A percentile compares a stretch with the other conserved stretches of the same genome.
Conservation (phyloP, 2,888 invertebrate genomes). For the Tuta absoluta region DNA sequence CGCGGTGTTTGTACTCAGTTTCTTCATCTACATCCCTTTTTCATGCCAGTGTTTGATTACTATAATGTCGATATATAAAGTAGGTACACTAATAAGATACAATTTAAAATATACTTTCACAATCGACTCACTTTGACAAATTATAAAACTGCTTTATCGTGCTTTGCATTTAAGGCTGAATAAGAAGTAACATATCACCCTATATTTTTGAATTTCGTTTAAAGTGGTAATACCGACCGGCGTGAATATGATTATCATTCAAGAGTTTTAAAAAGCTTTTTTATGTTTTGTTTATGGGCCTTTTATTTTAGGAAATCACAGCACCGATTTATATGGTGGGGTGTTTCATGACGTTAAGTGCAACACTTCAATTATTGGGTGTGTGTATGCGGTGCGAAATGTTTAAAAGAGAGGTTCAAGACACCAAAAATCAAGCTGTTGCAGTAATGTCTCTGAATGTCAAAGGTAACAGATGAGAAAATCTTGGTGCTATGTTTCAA, state of each 20-base stretch:
- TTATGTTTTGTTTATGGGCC: too few species aligned
- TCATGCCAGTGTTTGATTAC: neutral
- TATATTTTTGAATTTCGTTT: too few species aligned
- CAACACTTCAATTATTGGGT: neutral
- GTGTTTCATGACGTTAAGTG: neutral
- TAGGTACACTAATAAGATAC: neutral
- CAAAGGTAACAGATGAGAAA: neutral
- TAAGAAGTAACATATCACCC: too few species aligned
- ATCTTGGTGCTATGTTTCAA: neutral
- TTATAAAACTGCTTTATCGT: too few species aligned
- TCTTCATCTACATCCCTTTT: neutral
- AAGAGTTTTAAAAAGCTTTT: too few species aligned
- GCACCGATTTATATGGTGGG: neutral
- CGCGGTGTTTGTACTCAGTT: neutral
- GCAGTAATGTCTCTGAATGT: neutral
- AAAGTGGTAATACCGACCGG: too few species aligned
- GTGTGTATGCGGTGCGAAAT: neutral
- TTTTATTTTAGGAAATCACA: neutral
- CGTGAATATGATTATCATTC: too few species aligned
- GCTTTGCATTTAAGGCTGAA: too few species aligned
- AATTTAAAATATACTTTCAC: too few species aligned
- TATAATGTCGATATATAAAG: neutral
- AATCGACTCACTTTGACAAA: too few species aligned
- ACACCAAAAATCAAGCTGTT: neutral
- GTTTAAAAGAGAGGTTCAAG: neutral